A percentile compares a stretch with the other conserved stretches of the same genome.
Evolutionary conservation across 2,888 invertebrate genomes (phyloP).

Genomic region (Drosophila neotestacea): DNA sequence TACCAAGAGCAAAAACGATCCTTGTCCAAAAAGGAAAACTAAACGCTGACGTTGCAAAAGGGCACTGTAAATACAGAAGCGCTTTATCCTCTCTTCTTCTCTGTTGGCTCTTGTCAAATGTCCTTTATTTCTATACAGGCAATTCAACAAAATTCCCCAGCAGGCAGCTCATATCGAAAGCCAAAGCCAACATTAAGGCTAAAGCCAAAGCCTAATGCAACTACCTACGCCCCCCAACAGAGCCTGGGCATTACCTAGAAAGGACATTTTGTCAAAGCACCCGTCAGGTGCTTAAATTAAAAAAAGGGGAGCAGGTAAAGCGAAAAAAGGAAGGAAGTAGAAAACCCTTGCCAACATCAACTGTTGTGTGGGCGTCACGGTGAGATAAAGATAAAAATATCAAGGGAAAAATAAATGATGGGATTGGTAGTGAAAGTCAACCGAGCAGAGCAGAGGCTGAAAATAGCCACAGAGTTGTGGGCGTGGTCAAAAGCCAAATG

Average conservation of each 20-base stretch:
- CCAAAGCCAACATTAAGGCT: constrained; percentile 21
- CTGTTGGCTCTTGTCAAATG: constrained; percentile 31
- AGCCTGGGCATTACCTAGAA: constrained; percentile 21
- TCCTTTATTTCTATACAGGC: constrained; percentile 45
- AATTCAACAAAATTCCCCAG: constrained; percentile 16
- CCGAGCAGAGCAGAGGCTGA: constrained; percentile 25
- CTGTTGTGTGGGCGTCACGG: constrained; percentile 22
- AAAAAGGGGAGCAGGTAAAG: constrained; percentile 19
- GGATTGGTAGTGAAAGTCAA: constrained; percentile 41
- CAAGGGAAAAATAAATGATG: constrained; percentile 45
- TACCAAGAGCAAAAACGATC: constrained; percentile 36
- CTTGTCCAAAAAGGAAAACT: constrained; percentile 9
- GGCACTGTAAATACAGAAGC: constrained; percentile 32
- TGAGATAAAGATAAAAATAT: constrained; percentile 34
- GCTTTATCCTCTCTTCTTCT: constrained; percentile 1
- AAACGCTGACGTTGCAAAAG: constrained; percentile 44
- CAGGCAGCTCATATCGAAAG: constrained; percentile 11
- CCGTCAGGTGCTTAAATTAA: constrained; percentile 47
- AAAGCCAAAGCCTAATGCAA: constrained; percentile 19
- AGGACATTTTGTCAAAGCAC: constrained; percentile 24
- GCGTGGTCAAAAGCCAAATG: constrained; percentile 54
- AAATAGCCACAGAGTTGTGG: constrained; percentile 48
- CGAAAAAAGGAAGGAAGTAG: background rate
- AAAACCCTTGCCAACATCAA: background rate
- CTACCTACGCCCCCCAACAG: constrained; percentile 17